Evolutionary conservation across 2,113 vertebrate genomes (phyloP).

Genomic region (Pelodiscus sinensis): DNA sequence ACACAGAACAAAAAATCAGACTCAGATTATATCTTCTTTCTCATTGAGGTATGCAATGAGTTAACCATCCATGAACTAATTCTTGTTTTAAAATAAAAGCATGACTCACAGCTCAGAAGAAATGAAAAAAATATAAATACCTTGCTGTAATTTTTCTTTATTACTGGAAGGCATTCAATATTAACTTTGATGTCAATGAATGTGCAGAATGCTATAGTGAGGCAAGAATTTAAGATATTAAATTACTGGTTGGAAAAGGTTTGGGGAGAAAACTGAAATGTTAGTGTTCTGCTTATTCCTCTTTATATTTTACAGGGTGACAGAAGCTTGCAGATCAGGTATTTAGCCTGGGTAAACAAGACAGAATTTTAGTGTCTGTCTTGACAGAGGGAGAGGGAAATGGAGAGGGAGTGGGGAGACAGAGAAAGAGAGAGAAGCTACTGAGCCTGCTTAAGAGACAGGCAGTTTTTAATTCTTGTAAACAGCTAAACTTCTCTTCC

Average conservation of each 20-base stretch:
- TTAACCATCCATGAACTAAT: constrained; percentile 35
- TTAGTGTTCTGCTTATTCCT: not conserved
- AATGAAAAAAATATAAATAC: constrained; percentile 19
- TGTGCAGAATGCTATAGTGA: not conserved
- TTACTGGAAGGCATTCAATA: constrained; percentile 15
- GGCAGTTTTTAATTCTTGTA: constrained; percentile 16
- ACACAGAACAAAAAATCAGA: constrained; percentile 18
- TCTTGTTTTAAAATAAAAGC: constrained; percentile 4
- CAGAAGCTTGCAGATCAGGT: constrained; percentile 19
- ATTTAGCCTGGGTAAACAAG: not conserved
- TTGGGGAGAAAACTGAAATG: constrained; percentile 26
- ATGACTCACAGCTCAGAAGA: not conserved
- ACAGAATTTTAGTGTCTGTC: not conserved
- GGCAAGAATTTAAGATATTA: constrained; percentile 59
- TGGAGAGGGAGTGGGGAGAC: not conserved
- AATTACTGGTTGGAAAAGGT: constrained; percentile 34
- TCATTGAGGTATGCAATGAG: not conserved
- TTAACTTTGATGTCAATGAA: not conserved
- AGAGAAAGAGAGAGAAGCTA: not conserved
- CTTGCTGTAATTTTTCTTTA: not conserved
- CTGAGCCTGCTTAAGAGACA: constrained; percentile 15
- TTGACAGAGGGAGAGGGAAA: not conserved
- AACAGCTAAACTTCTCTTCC: not conserved
- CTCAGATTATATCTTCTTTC: not conserved
- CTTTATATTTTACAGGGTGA: constrained; percentile 16